Evolutionary conservation across 2,888 invertebrate genomes (phyloP), one percentile per base, ranked within the genome.

Genomic region (Asteroscopus sphinx): DNA sequence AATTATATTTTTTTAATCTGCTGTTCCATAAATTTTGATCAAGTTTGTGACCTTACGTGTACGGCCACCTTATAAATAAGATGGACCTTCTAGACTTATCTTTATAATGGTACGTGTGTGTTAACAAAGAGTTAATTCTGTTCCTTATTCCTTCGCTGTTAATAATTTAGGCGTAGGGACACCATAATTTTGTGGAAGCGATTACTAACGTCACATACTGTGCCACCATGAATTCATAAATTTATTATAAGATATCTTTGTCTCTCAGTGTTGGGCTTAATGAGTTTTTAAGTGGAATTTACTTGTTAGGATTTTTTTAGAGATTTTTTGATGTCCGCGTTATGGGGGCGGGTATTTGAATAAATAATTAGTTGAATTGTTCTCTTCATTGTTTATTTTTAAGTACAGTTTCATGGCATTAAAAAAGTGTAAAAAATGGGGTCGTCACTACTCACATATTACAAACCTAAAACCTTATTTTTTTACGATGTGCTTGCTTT

Each of bases 51-150:
- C n/a, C n/a, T n/a, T n/a, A n/a, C n/a, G n/a, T n/a, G n/a, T n/a
- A n/a, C n/a, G n/a, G n/a, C 9, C 28, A 28, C 2, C 2, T 32
- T n/a, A n/a, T 32, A 32, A 3, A 32, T n/a, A 4, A 5, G 11
- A 12, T 35, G 26, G 4, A 41, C 39, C 67, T 67, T 66, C 44
- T 67, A 1, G 7, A 7, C 5, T 17, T 8, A 6, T 1, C 21
- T 45, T 11, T 7, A n/a, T 12, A 3, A 3, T 28, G 41, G 8
- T 16, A 53, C 62, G 48, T 37, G 60, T 68, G 53, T 54, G 59
- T 55, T 63, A 73, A 81, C 84, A 80, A 84, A 85, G 85, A 85
- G 86, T 82, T 85, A 82, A 87, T 83, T 85, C 61, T 42, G 49
- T 57, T 67, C 60, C 62, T 57, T 68, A 70, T 71, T 79, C 67